Evolutionary conservation across 1,140 invertebrate genomes (phyloP).

Genomic region (Drosophila truncata): DNA sequence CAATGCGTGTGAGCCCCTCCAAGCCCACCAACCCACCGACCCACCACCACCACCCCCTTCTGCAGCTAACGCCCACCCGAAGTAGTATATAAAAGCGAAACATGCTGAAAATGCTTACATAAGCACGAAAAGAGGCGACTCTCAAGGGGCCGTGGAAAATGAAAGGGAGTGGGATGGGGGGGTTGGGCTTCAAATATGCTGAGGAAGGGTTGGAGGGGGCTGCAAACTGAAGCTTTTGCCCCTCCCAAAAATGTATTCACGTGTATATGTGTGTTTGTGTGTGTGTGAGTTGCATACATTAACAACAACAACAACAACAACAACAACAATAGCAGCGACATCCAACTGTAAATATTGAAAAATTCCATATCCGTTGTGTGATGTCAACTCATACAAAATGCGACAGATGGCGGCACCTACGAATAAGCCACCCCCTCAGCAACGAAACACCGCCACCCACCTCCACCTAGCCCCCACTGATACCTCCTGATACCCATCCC

Average conservation of each 20-base stretch:
- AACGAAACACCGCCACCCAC: neutral
- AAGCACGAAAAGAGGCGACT: slow-evolving; percentile 58
- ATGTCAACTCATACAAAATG: slow-evolving; percentile 61
- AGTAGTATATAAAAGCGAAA: slow-evolving; percentile 80
- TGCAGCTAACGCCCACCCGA: slow-evolving; percentile 52
- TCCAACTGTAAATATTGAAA: slow-evolving; percentile 76
- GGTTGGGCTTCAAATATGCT: neutral
- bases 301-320: slow-evolving; percentile 52
- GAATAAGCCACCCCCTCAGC: slow-evolving; percentile 3
- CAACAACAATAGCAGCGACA: slow-evolving; percentile 24
- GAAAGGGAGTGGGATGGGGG: neutral
- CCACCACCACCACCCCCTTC: neutral
- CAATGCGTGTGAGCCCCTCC: slow-evolving; percentile 27
- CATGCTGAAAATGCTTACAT: slow-evolving; percentile 81
- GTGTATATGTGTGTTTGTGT: slow-evolving; percentile 28
- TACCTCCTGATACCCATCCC: neutral
- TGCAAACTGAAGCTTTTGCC: slow-evolving; percentile 38
- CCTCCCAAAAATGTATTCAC: slow-evolving; percentile 12
- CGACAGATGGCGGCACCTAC: slow-evolving; percentile 49
- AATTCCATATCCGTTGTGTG: slow-evolving; percentile 80
- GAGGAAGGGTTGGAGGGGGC: neutral
- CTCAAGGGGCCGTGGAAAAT: slow-evolving; percentile 31
- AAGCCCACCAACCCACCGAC: slow-evolving; percentile 32
- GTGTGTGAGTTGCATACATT: slow-evolving; percentile 70
- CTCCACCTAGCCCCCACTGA: neutral